These are phyloP conservation scores for Andrena fulva DNA, from an alignment of 2,888 invertebrate genomes.

Conservation along the genomic window DNA sequence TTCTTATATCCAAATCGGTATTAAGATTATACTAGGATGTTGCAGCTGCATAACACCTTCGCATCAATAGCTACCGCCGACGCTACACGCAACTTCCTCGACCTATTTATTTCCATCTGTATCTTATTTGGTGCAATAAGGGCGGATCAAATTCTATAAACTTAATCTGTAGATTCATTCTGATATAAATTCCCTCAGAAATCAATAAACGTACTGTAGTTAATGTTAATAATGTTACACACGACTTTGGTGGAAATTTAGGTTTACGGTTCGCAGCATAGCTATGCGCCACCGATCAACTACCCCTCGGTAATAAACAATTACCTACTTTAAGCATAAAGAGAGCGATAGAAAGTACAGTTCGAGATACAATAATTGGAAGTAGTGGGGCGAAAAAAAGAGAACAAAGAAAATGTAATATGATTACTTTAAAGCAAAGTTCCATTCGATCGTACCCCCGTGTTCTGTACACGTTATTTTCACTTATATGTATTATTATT, in stretches of 20 bases:
- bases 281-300: slow-evolving; percentile 31
- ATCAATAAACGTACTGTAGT: slow-evolving; percentile 56
- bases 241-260: slow-evolving; percentile 67
- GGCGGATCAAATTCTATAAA: slow-evolving; percentile 13
- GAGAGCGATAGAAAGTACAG: slow-evolving; percentile 48
- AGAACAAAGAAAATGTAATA: neutral
- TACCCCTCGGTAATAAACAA: slow-evolving; percentile 20
- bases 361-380: slow-evolving; percentile 28
- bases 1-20: slow-evolving; percentile 11
- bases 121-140: slow-evolving; percentile 16
- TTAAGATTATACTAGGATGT: slow-evolving; percentile 3
- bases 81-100: slow-evolving; percentile 17
- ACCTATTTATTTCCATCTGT: slow-evolving; percentile 5
- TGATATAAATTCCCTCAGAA: slow-evolving; percentile 31
- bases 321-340: slow-evolving; percentile 45
- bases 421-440: slow-evolving; percentile 17
- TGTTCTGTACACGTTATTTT: slow-evolving; percentile 19
- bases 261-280: slow-evolving; percentile 50
- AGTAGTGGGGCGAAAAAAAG: slow-evolving; percentile 11
- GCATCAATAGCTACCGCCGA: neutral
- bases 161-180: slow-evolving; percentile 24
- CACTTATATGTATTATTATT: slow-evolving; percentile 28
- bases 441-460: neutral
- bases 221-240: slow-evolving; percentile 53
- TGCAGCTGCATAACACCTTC: slow-evolving; percentile 1